Percentiles rank a stretch among this genome's conserved stretches.
Conservation (phyloP, 2,113 vertebrate species). For the Beaufortia kweichowensis region DNA sequence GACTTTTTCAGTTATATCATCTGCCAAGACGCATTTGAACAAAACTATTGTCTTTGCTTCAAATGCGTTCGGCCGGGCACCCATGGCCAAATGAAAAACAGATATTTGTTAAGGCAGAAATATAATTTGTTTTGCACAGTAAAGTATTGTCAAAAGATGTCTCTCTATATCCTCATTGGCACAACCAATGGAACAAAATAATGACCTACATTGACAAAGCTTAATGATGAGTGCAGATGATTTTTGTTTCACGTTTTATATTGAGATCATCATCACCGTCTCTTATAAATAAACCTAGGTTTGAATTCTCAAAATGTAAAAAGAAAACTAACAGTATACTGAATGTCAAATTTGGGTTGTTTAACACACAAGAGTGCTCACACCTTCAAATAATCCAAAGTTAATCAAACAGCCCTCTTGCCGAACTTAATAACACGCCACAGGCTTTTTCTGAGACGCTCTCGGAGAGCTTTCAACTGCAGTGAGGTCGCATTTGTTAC, state of each 20-base stretch:
- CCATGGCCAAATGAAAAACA: constrained; percentile 6
- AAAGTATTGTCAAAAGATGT: not conserved
- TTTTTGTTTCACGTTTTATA: not conserved
- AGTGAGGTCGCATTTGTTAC: constrained; percentile 28
- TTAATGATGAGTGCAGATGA: not conserved
- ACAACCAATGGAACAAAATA: not conserved
- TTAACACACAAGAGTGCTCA: not conserved
- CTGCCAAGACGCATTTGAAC: constrained; percentile 23
- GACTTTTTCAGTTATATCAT: constrained; percentile 24
- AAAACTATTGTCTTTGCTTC: constrained; percentile 12
- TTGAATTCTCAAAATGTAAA: not conserved
- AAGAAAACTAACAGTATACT: not conserved
- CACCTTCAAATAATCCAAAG: constrained; percentile 20
- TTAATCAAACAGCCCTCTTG: constrained; percentile 34
- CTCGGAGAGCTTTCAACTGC: constrained; percentile 28
- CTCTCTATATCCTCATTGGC: too few relatives aligned
- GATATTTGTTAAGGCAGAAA: not conserved
- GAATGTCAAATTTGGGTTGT: not conserved
- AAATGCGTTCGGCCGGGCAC: not conserved
- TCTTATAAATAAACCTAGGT: too few relatives aligned
- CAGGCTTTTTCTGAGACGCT: constrained; percentile 31
- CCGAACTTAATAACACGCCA: constrained; percentile 34
- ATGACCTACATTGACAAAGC: not conserved
- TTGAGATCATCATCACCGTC: too few relatives aligned
- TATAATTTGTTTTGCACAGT: not conserved